phyloP scores from a whole-genome alignment of 2,113 vertebrate species.

The Megaleporinus macrocephalus region DNA sequence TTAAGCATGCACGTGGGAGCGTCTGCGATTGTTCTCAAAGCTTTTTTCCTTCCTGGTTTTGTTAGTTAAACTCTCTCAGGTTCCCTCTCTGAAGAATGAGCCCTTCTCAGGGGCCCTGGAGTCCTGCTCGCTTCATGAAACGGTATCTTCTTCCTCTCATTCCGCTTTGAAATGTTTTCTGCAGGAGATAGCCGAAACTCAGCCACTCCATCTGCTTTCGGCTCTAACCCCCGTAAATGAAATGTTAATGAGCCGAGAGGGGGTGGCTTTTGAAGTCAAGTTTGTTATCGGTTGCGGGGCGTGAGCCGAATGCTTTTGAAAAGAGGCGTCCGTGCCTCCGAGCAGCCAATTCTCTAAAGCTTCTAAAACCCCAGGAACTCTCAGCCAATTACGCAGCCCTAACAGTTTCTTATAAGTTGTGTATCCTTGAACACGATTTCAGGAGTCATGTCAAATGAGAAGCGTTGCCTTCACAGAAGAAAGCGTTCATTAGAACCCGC shows the following conservation, averaged over 20 bases:
- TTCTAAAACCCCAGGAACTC: neutral
- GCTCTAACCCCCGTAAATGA: conserved; percentile 12
- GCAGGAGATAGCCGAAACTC: neutral
- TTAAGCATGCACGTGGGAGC: neutral
- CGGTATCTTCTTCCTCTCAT: neutral
- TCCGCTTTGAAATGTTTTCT: neutral
- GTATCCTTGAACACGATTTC: neutral
- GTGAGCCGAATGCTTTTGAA: neutral
- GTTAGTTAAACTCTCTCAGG: conserved; percentile 17
- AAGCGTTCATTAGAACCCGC: too few species aligned
- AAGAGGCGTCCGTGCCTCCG: conserved; percentile 18
- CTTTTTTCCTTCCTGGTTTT: conserved; percentile 53
- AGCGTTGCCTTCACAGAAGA: neutral
- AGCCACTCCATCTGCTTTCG: neutral
- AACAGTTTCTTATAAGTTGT: neutral
- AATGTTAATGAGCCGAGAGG: conserved; percentile 35
- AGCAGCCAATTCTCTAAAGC: neutral
- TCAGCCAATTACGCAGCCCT: neutral
- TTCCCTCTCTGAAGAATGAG: neutral
- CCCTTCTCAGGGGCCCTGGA: neutral
- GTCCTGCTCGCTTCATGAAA: neutral
- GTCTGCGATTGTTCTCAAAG: conserved; percentile 14
- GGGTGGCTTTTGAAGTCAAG: conserved; percentile 26
- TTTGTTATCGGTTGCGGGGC: conserved; percentile 26
- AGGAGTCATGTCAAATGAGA: neutral